These are phyloP conservation scores for Entelurus aequoreus DNA, from an alignment of 2,113 vertebrate genomes.

Conservation along the genomic window DNA sequence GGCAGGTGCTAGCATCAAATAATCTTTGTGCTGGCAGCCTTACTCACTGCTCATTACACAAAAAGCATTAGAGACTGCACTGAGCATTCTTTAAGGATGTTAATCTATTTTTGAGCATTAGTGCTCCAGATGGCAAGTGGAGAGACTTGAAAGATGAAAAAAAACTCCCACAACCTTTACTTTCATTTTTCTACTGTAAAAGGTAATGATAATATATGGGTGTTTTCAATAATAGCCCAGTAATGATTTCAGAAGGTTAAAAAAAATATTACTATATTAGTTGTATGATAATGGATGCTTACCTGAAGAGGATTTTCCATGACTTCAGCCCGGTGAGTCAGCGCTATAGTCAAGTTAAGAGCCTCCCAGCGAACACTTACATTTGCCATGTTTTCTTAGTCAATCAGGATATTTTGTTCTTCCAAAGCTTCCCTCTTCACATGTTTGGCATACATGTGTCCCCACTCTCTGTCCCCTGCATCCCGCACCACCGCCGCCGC, in stretches of 20 bases:
- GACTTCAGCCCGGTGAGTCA: constrained; percentile 31
- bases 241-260: no score
- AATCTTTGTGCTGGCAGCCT: constrained; percentile 26
- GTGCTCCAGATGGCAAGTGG: not conserved
- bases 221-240: no score
- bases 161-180: not conserved
- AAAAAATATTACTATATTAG: no score
- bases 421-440: constrained; percentile 15
- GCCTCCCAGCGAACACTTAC: constrained; percentile 7
- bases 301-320: constrained; percentile 58
- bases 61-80: constrained; percentile 24
- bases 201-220: not conserved
- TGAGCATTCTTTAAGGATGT: constrained; percentile 3
- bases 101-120: constrained; percentile 10
- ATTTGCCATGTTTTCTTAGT: constrained; percentile 50
- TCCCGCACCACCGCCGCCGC: constrained; percentile 14
- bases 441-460: constrained; percentile 14
- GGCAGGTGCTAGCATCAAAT: constrained; percentile 35
- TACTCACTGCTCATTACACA: constrained; percentile 42
- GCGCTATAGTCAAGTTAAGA: constrained; percentile 3
- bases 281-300: not conserved
- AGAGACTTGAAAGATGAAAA: constrained; percentile 9
- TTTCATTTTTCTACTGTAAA: not conserved
- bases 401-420: not conserved
- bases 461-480: constrained; percentile 16